Base-by-base conservation (phyloP, 2,797 vertebrate genomes). In the Lophius americanus region DNA sequence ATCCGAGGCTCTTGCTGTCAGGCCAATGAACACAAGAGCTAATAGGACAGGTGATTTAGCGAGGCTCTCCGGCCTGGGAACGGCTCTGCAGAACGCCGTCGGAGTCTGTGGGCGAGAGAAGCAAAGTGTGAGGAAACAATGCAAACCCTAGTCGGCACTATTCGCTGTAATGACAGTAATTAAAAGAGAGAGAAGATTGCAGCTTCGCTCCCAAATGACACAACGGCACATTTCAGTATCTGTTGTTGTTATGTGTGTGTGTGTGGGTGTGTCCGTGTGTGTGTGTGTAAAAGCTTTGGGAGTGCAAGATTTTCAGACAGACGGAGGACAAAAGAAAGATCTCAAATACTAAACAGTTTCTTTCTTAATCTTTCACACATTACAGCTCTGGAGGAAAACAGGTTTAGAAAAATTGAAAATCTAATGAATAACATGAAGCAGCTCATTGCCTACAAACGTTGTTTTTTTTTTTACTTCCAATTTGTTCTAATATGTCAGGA, bases 121-220 rank as follows among this genome's bases (percentile, higher is more conserved):
- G 54, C 4, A 60, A 75, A 80, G 61, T 76, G 73, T 44, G 66
- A 79, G 66, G 81, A 78, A 68, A 63, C 57, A 79, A 67, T 71
- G 70, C 73, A 80, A 82, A 68, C 4, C 55, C 77, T 71, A 51
- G 70, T 77, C 78, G 81, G 72, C 70, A 58, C 73, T 64, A 42
- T 83, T 84, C 82, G 75, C 76, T 84, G 68, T 85, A 82, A 91
- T 89, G 78, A 78, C 71, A 75, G 67, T 88, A 84, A 89, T 90
- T 90, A 89, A 88, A 91, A 78, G 68, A 75, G 53, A 72, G 70
- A 78, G 74, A 80, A 70, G 79, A 85, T 58, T 77, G 81, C 63
- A 67, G 71, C 57, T 74, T 66, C 42, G 64, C 69, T 82, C 44
- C 62, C 71, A 82, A 81, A 80, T 78, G 69, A 62, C 73, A 67